A percentile compares a stretch with the other conserved stretches of the same genome.
These are phyloP conservation scores for Eutrigla gurnardus DNA, from an alignment of 2,797 vertebrate genomes.

Conservation along the genomic window DNA sequence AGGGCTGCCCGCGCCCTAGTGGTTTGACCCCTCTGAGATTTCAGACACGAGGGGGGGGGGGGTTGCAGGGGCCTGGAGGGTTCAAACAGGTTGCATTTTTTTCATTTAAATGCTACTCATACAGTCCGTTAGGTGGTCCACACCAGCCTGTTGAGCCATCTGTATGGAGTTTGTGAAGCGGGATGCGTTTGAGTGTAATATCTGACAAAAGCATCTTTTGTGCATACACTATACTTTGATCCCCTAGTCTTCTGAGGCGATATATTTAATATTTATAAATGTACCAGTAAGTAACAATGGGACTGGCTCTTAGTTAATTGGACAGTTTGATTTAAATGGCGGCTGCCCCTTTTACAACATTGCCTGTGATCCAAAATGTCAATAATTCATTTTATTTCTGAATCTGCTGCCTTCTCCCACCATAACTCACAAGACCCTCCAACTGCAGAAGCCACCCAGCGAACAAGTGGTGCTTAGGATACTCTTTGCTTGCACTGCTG, in stretches of 20 bases:
- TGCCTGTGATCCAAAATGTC: background rate
- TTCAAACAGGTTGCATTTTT: slow-evolving; percentile 75
- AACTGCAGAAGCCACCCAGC: background rate
- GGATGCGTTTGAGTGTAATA: background rate
- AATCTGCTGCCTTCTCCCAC: background rate
- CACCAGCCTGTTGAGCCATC: slow-evolving; percentile 56
- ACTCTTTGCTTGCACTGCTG: slow-evolving; percentile 1
- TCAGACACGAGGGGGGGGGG: slow-evolving; percentile 40
- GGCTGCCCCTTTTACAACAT: background rate
- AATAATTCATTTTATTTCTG: background rate
- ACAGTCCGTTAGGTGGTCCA: slow-evolving; percentile 45
- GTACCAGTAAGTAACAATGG: background rate
- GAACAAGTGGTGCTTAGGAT: background rate
- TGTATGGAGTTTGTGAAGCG: slow-evolving; percentile 22
- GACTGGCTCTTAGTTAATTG: slow-evolving; percentile 2
- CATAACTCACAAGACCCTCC: background rate
- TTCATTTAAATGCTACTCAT: slow-evolving; percentile 64
- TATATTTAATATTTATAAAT: slow-evolving; percentile 19
- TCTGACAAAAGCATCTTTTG: slow-evolving; percentile 30
- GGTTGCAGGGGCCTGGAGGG: slow-evolving; percentile 37
- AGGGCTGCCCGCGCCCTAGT: slow-evolving; percentile 51
- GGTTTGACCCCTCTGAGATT: slow-evolving; percentile 74
- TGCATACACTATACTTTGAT: slow-evolving; percentile 17
- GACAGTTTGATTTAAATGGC: background rate
- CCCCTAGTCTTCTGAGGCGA: slow-evolving; percentile 9